Base-by-base conservation (phyloP, 2,888 invertebrate species). In the Noctua fimbriata region DNA sequence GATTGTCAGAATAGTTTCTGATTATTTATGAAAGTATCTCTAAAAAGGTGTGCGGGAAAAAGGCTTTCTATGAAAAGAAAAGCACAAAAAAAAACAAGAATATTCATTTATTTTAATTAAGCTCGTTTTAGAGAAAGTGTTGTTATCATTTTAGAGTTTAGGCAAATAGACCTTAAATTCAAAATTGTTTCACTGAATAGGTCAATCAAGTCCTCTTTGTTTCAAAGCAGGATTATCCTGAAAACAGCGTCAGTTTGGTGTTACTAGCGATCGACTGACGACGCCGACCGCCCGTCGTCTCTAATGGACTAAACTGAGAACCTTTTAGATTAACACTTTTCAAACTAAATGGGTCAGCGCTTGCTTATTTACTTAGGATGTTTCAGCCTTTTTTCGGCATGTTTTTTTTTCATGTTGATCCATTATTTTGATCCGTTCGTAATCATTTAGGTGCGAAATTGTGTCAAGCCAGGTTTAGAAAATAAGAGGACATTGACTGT, bases 311-410 rank as follows among this genome's bases (percentile, higher is more conserved):
- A 87, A 89, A 90, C 91, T 89, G 90, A 91, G 91, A 92, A 89
- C 91, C 92, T 94, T 93, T 93, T 89, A 93, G 90, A 92, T 90
- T 87, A 89, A 90, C 91, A 90, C 88, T 92, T 91, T 91, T 87
- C 87, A 87, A 86, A 89, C 86, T 85, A 90, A 89, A 90, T 90
- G 82, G 91, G 91, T 87, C 88, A 84, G 79, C 78, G 78, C 78
- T 82, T 84, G 78, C 80, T 87, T 80, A 87, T 85, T 82, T 88
- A 88, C 87, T 89, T 82, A 87, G 74, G 74, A 75, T 77, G 36
- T 58, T 69, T 79, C n/a, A 76, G 65, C 82, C 67, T 76, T 70
- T 78, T 82, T 75, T 49, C 21, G 69, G 16, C 65, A 66, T 55
- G 67, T 71, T 78, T 78, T 66, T 49, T 74, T 81, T 76, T 77